These are phyloP conservation scores for Branchinecta sandiegonensis DNA, from an alignment of 2,888 invertebrate species.

Conservation along the genomic window DNA sequence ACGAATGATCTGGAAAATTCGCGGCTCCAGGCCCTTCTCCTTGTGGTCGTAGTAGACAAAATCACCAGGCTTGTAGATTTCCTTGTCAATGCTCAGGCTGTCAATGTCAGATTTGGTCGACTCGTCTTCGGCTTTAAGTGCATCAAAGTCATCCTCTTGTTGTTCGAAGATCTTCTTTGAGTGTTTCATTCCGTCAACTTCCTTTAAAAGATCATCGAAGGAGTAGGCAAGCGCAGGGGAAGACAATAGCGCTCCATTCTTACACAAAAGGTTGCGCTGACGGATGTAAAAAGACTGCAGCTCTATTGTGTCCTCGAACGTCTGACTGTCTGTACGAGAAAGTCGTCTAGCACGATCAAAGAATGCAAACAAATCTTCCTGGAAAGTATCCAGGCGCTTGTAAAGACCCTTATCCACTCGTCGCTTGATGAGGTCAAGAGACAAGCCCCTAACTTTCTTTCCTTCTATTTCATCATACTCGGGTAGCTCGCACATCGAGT, in stretches of 20 bases:
- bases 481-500: conserved; percentile 83
- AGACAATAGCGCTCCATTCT: conserved; percentile 57
- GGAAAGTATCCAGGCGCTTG: conserved; percentile 81
- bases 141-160: conserved; percentile 52
- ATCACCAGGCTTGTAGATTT: conserved; percentile 65
- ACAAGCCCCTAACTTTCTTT: conserved; percentile 58
- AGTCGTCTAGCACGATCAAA: conserved; percentile 71
- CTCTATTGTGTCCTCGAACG: conserved; percentile 89
- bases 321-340: conserved; percentile 80
- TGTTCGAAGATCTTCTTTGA: conserved; percentile 61
- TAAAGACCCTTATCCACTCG: conserved; percentile 83
- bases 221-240: conserved; percentile 77
- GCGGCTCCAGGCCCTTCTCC: conserved; percentile 49
- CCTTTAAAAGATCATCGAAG: conserved; percentile 53
- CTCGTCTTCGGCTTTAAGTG: conserved; percentile 27
- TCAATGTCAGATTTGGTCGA: conserved; percentile 18
- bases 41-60: conserved; percentile 74
- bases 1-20: conserved; percentile 73
- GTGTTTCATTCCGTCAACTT: conserved; percentile 58
- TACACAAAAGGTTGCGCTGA: conserved; percentile 52
- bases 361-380: conserved; percentile 88
- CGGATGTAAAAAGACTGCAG: conserved; percentile 79
- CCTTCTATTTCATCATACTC: conserved; percentile 66
- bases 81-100: conserved; percentile 52
- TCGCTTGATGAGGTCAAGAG: conserved; percentile 81